Base-by-base conservation (phyloP, 2,888 invertebrate species). In the Panorpa germanica region DNA sequence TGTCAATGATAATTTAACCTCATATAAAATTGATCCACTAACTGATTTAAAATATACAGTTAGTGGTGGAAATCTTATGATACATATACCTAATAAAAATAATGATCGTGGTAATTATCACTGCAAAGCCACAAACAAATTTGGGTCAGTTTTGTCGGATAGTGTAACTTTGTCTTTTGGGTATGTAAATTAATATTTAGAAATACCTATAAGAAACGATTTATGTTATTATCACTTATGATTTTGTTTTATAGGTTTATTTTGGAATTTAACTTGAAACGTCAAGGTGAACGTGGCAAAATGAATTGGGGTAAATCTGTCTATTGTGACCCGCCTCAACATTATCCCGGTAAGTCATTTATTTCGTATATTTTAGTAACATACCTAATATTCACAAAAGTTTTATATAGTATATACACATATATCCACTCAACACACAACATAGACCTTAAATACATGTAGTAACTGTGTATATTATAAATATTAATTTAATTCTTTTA, bases 251-350 rank as follows among this genome's bases (percentile, higher is more conserved):
- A 91, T 56, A 93, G 91, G 17, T 76, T 65, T 46, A 86, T 91
- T 38, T 66, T 80, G 46, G 86, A 90, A 52, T 91, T 91, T 44
- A 88, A 86, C 53, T 63, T 83, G 38, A 81, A 83, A 47, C 65
- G 90, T 33, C 73, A 86, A 0, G 61, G 70, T 24, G 90, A 90
- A 54, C 64, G 63, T 37, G 88, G 86, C 5, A 77, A 81, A 42
- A 78, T 86, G 50, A 86, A 88, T 53, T 90, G 88, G 88, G 90
- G 90, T 19, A 90, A 88, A 59, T 76, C 82, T 0, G 70, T 90
- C 39, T 80, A 74, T 40, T 91, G 90, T 55, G 88, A 90, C 58
- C 83, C 91, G 9, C 93, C 93, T 1, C 81, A 81, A 39, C 81
- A 82, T 59, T 91, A 78, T 50, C 88, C 91, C 5, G n/a, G n/a